These are phyloP conservation scores for Pyrocoelia pectoralis DNA, from an alignment of 2,888 invertebrate species.

Conservation along the genomic window DNA sequence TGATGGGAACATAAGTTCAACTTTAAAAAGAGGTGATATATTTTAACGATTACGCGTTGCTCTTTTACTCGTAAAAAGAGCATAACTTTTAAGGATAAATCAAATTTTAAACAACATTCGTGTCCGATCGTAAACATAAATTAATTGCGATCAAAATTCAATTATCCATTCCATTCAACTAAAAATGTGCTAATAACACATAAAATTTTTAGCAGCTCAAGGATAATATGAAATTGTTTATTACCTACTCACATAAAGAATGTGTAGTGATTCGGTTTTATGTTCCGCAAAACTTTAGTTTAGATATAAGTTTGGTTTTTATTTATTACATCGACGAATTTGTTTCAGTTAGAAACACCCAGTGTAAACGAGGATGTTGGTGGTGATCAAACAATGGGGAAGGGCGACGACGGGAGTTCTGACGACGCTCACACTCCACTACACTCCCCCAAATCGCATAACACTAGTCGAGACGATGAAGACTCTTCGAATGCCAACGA, in stretches of 20 bases:
- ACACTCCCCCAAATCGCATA: conserved; percentile 66
- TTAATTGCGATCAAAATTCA: background rate
- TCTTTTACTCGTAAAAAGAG: no score
- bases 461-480: conserved; percentile 68
- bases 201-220: background rate
- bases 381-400: conserved; percentile 39
- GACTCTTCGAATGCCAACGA: conserved; percentile 75
- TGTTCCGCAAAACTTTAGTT: no score
- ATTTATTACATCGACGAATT: conserved; percentile 3
- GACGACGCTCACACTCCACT: conserved; percentile 58
- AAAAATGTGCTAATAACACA: background rate
- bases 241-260: no score
- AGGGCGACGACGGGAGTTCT: conserved; percentile 53
- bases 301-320: no score
- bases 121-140: background rate
- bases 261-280: no score
- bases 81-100: no score
- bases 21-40: no score
- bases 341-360: conserved; percentile 51
- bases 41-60: no score
- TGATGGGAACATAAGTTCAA: no score
- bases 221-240: no score
- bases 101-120: no score
- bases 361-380: conserved; percentile 39
- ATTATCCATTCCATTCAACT: background rate